Base-by-base conservation (phyloP, 2,113 vertebrate species). In the Scopus umbretta region DNA sequence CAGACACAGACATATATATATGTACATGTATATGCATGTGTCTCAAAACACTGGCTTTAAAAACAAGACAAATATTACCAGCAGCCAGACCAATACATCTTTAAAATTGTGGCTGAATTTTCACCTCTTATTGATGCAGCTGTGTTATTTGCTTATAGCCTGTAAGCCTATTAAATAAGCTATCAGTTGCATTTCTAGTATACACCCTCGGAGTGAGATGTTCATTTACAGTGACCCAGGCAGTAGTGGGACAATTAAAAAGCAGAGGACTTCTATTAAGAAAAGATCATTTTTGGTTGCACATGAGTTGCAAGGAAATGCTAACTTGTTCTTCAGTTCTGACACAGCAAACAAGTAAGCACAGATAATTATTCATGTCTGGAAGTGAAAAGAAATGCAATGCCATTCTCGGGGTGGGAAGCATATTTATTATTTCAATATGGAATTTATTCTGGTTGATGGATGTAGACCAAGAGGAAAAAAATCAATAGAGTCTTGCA, bases 371-470 rank as follows among this genome's bases (percentile, higher is more conserved):
- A 70, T 82, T 85, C 63, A 36, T 8, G 27, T 86, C 82, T 81
- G 55, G 13, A 85, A 92, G 36, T 56, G 36, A 45, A 85, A 92
- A 87, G 45, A 47, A 80, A 82, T 79, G 67, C 42, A 90, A 70
- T 68, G 32, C 43, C 49, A 67, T 83, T 84, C 66, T 63, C 53
- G 50, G 63, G 47, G 43, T 96, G 50, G 55, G 36, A 79, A 50
- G 56, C 52, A 50, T 42, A 94, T 67, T 95, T 95, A 74, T 94
- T 97, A 93, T 97, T 96, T 90, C 78, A 82, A n/a, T 91, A 95
- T 80, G 55, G 63, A 89, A 89, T 92, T 92, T 95, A 95, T 78
- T 85, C 66, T 94, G 65, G 50, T 47, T 94, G 76, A 92, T 83
- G 55, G 87, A 62, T 90, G 74, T 59, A 92, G 58, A 92, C 50